phyloP scores from a whole-genome alignment of 2,888 invertebrate genomes.

The Marasmarcha lunaedactyla region DNA sequence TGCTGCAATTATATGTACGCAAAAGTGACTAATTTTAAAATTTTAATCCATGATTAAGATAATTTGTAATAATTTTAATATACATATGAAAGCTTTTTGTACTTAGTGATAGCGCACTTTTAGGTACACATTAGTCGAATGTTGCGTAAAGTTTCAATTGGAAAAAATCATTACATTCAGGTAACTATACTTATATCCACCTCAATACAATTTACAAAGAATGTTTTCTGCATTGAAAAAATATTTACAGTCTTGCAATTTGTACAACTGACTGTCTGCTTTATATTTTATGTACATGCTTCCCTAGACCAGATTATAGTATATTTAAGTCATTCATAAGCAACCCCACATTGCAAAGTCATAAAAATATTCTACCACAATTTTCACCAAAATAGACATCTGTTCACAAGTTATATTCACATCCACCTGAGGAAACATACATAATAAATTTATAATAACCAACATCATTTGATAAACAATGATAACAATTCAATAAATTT shows the following conservation, averaged over 20 bases:
- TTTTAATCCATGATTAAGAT: too few species aligned
- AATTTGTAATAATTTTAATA: too few species aligned
- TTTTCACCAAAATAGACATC: slow-evolving; percentile 60
- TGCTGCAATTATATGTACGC: too few species aligned
- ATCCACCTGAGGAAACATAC: slow-evolving; percentile 56
- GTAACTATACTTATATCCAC: background rate
- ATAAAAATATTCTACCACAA: slow-evolving; percentile 61
- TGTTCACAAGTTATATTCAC: slow-evolving; percentile 46
- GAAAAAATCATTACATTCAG: background rate
- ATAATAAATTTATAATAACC: slow-evolving; percentile 64
- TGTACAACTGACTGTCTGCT: slow-evolving; percentile 50
- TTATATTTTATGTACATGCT: slow-evolving; percentile 43
- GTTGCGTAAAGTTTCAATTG: background rate
- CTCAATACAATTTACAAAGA: slow-evolving; percentile 6
- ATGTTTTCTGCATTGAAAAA: slow-evolving; percentile 22
- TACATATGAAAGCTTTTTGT: background rate
- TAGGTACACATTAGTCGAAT: slow-evolving; percentile 1
- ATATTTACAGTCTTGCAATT: slow-evolving; percentile 59
- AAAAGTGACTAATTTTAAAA: too few species aligned
- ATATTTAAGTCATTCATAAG: slow-evolving; percentile 52
- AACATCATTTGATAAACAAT: slow-evolving; percentile 64
- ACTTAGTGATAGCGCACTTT: slow-evolving; percentile 3
- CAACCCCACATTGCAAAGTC: slow-evolving; percentile 55
- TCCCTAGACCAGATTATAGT: slow-evolving; percentile 38
- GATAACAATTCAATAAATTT: slow-evolving; percentile 61